Conservation (phyloP, 1,140 invertebrate genomes). For the Pygmarrhopalites habei region DNA sequence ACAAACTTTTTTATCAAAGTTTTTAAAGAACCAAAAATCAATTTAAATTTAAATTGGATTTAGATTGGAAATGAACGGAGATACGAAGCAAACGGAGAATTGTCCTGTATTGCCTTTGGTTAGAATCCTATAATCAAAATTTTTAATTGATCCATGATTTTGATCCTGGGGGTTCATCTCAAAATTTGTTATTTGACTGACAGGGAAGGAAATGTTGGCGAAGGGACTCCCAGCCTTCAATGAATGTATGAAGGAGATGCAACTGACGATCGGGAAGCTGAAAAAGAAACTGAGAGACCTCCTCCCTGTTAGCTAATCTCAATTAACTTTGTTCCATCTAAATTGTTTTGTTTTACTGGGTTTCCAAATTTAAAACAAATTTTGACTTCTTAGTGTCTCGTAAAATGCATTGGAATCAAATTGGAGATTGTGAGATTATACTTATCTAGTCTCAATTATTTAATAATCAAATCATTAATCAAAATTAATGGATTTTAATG, state of each 20-base stretch:
- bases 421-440: background rate
- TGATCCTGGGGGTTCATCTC: too few species aligned
- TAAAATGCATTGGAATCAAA: constrained; percentile 1
- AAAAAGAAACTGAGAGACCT: background rate
- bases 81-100: too few species aligned
- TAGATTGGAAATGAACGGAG: too few species aligned
- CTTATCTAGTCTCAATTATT: background rate
- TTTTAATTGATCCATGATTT: too few species aligned
- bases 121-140: too few species aligned
- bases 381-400: background rate
- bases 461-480: background rate
- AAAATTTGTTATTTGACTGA: too few species aligned
- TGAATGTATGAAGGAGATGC: constrained; percentile 1
- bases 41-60: too few species aligned
- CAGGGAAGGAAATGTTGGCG: background rate
- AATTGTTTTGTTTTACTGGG: background rate
- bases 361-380: background rate
- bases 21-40: too few species aligned
- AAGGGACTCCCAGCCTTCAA: background rate
- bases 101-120: too few species aligned
- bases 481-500: background rate
- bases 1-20: too few species aligned
- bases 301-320: background rate
- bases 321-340: background rate
- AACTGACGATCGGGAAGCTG: background rate